phyloP scores from a whole-genome alignment of 2,888 invertebrate species.

The Cheilosia grossa region DNA sequence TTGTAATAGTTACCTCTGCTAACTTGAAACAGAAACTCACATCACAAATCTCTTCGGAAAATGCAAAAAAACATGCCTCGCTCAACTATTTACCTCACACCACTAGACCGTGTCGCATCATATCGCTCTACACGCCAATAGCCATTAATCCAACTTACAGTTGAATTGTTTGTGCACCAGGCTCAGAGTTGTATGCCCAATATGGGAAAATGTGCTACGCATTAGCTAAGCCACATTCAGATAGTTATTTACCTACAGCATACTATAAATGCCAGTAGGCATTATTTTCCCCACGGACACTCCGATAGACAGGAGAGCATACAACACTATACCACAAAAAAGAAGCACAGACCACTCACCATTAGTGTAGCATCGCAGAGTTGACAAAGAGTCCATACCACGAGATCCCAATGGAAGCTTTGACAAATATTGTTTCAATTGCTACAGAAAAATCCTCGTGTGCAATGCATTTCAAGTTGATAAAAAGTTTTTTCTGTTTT shows the following conservation, averaged over 20 bases:
- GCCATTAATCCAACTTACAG: slow-evolving; percentile 43
- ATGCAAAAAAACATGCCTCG: slow-evolving; percentile 12
- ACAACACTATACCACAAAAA: not conserved
- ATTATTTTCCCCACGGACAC: slow-evolving; percentile 54
- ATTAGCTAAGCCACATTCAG: slow-evolving; percentile 52
- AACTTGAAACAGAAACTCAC: no score
- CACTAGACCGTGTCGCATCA: slow-evolving; percentile 47
- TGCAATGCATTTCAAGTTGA: slow-evolving; percentile 54
- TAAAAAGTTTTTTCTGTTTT: slow-evolving; percentile 50
- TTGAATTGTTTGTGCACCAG: slow-evolving; percentile 33
- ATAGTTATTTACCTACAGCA: slow-evolving; percentile 64
- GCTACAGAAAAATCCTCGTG: slow-evolving; percentile 45
- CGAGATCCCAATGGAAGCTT: slow-evolving; percentile 65
- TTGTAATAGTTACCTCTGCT: no score
- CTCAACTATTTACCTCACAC: slow-evolving; percentile 29
- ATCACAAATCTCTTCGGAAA: no score
- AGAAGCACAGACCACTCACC: slow-evolving; percentile 66
- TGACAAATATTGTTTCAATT: slow-evolving; percentile 75
- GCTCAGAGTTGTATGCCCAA: slow-evolving; percentile 36
- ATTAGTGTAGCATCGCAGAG: slow-evolving; percentile 71
- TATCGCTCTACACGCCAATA: slow-evolving; percentile 33
- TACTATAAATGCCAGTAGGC: slow-evolving; percentile 67
- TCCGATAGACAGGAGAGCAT: slow-evolving; percentile 42
- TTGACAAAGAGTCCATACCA: slow-evolving; percentile 58
- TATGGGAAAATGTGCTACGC: slow-evolving; percentile 61